Evolutionary conservation across 2,888 invertebrate genomes (phyloP).

Genomic region (Lypha dubia): DNA sequence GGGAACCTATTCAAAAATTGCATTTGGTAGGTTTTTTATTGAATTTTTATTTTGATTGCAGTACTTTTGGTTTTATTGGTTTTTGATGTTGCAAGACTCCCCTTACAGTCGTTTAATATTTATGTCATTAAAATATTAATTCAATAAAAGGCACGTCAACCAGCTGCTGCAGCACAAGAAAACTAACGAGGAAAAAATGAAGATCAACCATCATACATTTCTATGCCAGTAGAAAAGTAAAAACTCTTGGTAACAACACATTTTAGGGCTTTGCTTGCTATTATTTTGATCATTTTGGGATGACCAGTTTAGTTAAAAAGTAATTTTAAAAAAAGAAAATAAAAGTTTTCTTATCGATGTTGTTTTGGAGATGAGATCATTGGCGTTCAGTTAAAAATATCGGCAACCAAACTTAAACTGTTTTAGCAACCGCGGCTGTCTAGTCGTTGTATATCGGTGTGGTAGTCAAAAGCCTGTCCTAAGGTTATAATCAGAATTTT

Average conservation of each 20-base stretch:
- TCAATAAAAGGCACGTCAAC: slow-evolving; percentile 51
- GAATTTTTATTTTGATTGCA: slow-evolving; percentile 53
- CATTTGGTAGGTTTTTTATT: slow-evolving; percentile 48
- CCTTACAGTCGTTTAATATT: slow-evolving; percentile 70
- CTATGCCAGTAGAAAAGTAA: slow-evolving; percentile 25
- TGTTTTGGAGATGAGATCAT: no score
- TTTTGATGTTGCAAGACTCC: slow-evolving; percentile 54
- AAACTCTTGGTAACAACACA: slow-evolving; percentile 51
- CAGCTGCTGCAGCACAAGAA: slow-evolving; percentile 17
- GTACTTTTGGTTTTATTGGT: slow-evolving; percentile 22
- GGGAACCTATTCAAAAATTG: slow-evolving; percentile 28
- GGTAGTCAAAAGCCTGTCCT: no score
- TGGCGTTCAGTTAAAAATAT: no score
- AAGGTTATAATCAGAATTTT: no score
- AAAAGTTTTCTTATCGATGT: neutral
- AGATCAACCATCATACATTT: slow-evolving; percentile 16
- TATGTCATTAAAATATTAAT: slow-evolving; percentile 70
- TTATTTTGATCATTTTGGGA: slow-evolving; percentile 29
- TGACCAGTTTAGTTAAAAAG: slow-evolving; percentile 35
- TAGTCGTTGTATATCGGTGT: no score
- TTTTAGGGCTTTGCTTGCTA: slow-evolving; percentile 50
- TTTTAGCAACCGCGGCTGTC: no score
- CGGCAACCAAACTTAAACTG: no score
- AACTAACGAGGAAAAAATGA: slow-evolving; percentile 4
- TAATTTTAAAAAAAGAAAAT: no score